Evolutionary conservation across 2,113 vertebrate genomes (phyloP), one percentile per base, ranked within the genome.

Genomic region (Mustela lutreola): DNA sequence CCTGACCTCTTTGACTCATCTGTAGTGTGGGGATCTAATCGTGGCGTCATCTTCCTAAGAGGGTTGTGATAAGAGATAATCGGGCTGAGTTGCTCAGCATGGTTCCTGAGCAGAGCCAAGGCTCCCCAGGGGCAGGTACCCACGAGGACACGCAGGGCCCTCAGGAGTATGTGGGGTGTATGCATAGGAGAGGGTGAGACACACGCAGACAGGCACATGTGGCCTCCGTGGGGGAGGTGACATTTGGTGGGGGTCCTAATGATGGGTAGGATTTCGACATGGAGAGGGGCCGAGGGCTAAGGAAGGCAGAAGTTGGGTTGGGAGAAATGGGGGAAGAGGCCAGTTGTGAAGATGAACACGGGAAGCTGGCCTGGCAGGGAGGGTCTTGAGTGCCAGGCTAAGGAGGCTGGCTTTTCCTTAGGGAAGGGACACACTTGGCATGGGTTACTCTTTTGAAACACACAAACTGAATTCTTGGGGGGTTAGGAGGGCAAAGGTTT

Each of bases 381-480:
- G 42, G 50, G 31, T 6, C 5, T 31, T 10, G 5, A 67, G 2
- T 36, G 15, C n/a, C 14, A 28, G 76, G 36, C 3, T 21, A n/a
- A 84, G n/a, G 80, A 42, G 21, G 26, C 2, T 62, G 53, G 88
- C 6, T 33, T 87, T 4, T 62, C 8, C 19, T 87, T 53, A 73
- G 31, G 31, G 14, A 79, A 84, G 18, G 39, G 45, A 93, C 53
- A 67, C 5, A 70, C 0, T 1, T 7, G 3, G 18, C 2, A 33
- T 26, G 11, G 24, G 10, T 75, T 89, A 95, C 42, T 85, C 45
- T 88, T 85, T 31, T 22, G 71, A 86, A 95, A 93, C 16, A 60
- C 5, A n/a, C 22, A 50, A 10, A 1, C n/a, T 75, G 26, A 48
- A 19, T 28, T 65, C 56, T 9, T 10, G 2, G 63, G 31, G 1